phyloP scores from a whole-genome alignment of 1,140 invertebrate genomes.

The Hermetia illucens region DNA sequence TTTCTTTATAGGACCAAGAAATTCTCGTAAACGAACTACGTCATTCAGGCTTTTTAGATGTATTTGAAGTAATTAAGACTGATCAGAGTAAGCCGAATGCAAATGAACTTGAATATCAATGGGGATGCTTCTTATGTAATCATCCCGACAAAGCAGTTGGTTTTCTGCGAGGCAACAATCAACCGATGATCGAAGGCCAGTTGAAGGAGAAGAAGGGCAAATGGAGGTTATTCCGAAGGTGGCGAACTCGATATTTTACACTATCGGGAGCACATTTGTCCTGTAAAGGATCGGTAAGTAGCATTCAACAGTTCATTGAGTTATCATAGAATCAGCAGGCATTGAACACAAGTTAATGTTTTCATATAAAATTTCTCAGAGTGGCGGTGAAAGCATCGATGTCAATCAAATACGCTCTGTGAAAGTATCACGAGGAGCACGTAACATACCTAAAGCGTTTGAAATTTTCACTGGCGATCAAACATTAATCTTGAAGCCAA shows the following conservation, averaged over 20 bases:
- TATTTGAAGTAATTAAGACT: slow-evolving; percentile 59
- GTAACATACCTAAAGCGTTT: slow-evolving; percentile 88
- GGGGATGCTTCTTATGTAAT: slow-evolving; percentile 47
- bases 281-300: slow-evolving; percentile 69
- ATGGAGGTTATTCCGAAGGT: slow-evolving; percentile 79
- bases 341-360: not conserved
- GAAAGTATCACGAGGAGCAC: slow-evolving; percentile 67
- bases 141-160: slow-evolving; percentile 76
- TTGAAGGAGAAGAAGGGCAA: slow-evolving; percentile 90
- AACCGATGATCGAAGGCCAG: slow-evolving; percentile 76
- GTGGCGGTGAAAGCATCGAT: slow-evolving; percentile 59
- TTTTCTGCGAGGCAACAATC: slow-evolving; percentile 56
- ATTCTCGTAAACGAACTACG: slow-evolving; percentile 70
- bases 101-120: slow-evolving; percentile 31
- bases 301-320: not conserved
- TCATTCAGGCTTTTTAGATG: slow-evolving; percentile 79
- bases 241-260: slow-evolving; percentile 88
- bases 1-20: slow-evolving; percentile 58
- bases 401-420: slow-evolving; percentile 86
- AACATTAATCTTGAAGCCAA: slow-evolving; percentile 82
- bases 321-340: not conserved
- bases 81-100: slow-evolving; percentile 28
- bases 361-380: slow-evolving; percentile 30
- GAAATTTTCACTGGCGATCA: slow-evolving; percentile 92
- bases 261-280: slow-evolving; percentile 80